Evolutionary conservation across 64 coral and sea anemone genomes (phyloP), one percentile per base, ranked within the genome.

Genomic region (Orbicella faveolata): DNA sequence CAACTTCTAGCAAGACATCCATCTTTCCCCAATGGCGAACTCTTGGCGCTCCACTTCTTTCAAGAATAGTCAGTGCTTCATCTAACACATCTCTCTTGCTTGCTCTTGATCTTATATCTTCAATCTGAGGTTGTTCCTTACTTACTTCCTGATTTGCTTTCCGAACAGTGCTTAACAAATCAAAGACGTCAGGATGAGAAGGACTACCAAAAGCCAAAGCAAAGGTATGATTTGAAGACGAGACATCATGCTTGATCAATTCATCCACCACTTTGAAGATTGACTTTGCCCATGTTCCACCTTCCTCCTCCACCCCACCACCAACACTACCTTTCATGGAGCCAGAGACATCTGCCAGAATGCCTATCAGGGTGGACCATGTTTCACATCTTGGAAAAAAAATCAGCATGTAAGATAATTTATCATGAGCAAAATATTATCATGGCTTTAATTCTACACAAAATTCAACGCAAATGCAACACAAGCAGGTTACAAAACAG

Each of bases 261-360:
- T 64, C 23, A 9, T 90, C 88, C 15, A 90, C 35, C 35, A 81
- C 88, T 52, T 73, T 30, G 34, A 90, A 90, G 17, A 90, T 73
- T 19, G 89, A 91, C 0, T 61, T 66, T 19, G 55, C 72, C 89
- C 89, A 91, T 10, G 0, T 21, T 6, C 73, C 80, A 17, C 52
- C 53, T 77, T 84, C 57, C 52, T 75, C 48, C 14, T 91, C 52
- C 2, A 61, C 3, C 15, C 67, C 14, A 1, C n/a, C 52, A 9
- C 72, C 80, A n/a, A 84, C 73, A 52, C 39, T 91, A 4, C 2
- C 4, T 44, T 25, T 17, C 89, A 91, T 91, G 18, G 89, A 91
- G 23, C 26, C 68, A 34, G 89, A 91, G 9, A 91, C 89, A 41
- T 91, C 89, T 0, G 85, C 26, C 20, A 91, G 16, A 16, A 91